phyloP scores from a whole-genome alignment of 2,888 invertebrate species.

The Mylabris sibirica region DNA sequence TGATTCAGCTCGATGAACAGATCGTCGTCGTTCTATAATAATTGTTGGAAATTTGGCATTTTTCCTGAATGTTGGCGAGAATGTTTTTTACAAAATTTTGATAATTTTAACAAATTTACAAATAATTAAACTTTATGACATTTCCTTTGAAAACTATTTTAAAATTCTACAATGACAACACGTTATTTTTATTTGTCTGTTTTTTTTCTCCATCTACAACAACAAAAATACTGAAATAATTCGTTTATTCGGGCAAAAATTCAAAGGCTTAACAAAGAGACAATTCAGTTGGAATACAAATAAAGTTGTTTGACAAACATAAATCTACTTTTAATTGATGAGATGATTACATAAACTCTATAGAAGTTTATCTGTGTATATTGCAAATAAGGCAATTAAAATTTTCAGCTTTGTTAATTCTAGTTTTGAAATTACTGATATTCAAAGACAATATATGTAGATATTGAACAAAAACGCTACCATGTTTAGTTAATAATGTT shows the following conservation, averaged over 20 bases:
- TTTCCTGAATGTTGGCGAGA: neutral
- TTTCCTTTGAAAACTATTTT: neutral
- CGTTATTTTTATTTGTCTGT: neutral
- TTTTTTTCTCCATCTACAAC: neutral
- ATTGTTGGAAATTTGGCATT: constrained; percentile 10
- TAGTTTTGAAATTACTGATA: constrained; percentile 14
- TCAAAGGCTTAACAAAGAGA: constrained; percentile 18
- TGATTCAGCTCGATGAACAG: constrained; percentile 5
- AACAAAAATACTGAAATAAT: constrained; percentile 21
- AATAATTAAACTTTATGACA: too few species aligned
- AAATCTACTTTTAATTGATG: constrained; percentile 11
- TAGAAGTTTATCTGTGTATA: neutral
- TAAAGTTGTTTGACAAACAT: constrained; percentile 17
- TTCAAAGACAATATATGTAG: neutral
- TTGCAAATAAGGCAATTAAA: constrained; percentile 10
- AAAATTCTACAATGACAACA: neutral
- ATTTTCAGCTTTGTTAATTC: constrained; percentile 23
- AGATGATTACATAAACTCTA: neutral
- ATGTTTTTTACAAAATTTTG: neutral
- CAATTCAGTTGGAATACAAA: constrained; percentile 14
- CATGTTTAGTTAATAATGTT: constrained; percentile 28
- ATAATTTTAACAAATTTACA: constrained; percentile 4
- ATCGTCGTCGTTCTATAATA: constrained; percentile 2
- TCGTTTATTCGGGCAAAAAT: constrained; percentile 21
- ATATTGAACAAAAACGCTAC: constrained; percentile 10